These are phyloP conservation scores for Pachymerium ferrugineum DNA, from an alignment of 2,888 invertebrate species.

Conservation along the genomic window DNA sequence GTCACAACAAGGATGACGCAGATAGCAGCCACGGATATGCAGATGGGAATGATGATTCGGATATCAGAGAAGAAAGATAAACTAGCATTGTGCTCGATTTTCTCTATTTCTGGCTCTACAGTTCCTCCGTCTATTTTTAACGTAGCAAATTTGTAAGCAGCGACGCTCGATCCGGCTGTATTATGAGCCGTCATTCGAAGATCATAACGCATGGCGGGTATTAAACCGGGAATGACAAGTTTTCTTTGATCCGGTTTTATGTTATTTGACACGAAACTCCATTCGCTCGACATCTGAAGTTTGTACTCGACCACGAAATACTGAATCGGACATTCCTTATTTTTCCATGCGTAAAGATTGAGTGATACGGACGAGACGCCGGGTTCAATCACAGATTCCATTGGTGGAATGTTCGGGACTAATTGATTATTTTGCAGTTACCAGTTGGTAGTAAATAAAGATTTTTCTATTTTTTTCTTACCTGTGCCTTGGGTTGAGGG, in stretches of 20 bases:
- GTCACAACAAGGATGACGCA: constrained; percentile 38
- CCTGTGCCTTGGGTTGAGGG: constrained; percentile 48
- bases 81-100: constrained; percentile 34
- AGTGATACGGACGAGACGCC: constrained; percentile 57
- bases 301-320: constrained; percentile 40
- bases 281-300: constrained; percentile 36
- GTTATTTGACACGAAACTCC: constrained; percentile 37
- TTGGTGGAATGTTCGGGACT: constrained; percentile 35
- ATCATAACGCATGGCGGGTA: constrained; percentile 47
- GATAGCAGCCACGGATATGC: constrained; percentile 38
- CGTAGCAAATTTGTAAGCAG: constrained; percentile 46
- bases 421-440: not conserved
- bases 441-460: not conserved
- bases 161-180: constrained; percentile 47
- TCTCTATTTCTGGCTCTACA: constrained; percentile 28
- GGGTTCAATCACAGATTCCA: constrained; percentile 34
- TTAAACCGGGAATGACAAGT: constrained; percentile 41
- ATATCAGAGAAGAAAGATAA: constrained; percentile 37
- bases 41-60: constrained; percentile 38
- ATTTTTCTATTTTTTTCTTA: constrained; percentile 38
- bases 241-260: constrained; percentile 37
- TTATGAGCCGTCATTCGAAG: constrained; percentile 48
- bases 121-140: constrained; percentile 43
- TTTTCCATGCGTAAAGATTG: constrained; percentile 45
- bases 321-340: constrained; percentile 46